Conservation (phyloP, 2,797 vertebrate genomes). For the Megalops cyprinoides region DNA sequence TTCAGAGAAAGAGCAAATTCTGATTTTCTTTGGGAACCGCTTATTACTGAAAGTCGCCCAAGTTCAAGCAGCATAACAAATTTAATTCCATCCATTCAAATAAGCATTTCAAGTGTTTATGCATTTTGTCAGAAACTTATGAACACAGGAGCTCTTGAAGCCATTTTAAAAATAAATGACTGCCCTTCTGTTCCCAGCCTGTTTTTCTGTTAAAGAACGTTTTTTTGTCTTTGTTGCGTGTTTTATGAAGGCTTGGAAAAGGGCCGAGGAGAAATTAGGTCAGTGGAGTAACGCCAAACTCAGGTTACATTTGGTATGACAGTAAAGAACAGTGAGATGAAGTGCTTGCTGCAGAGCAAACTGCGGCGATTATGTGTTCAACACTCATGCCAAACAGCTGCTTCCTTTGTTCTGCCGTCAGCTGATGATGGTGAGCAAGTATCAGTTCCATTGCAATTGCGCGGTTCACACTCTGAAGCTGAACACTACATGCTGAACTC, state of each 20-base stretch:
- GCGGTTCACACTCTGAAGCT: too few species aligned
- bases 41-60: not conserved
- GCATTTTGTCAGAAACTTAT: constrained; percentile 14
- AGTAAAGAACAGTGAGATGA: constrained; percentile 16
- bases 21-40: not conserved
- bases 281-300: constrained; percentile 26
- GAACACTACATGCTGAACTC: not conserved
- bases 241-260: constrained; percentile 22
- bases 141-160: constrained; percentile 15
- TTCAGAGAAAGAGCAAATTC: too few species aligned
- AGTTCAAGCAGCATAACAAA: constrained; percentile 1
- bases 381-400: not conserved
- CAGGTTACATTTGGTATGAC: constrained; percentile 23
- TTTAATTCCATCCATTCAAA: constrained; percentile 8
- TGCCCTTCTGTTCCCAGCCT: not conserved
- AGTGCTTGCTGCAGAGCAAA: constrained; percentile 18
- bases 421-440: not conserved
- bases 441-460: too few species aligned
- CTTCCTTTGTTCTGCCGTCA: not conserved
- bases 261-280: constrained; percentile 23
- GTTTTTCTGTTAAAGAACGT: constrained; percentile 24
- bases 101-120: not conserved
- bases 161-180: constrained; percentile 28
- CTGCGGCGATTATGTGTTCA: constrained; percentile 15
- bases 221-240: not conserved